Percentiles rank a stretch among this genome's conserved stretches.
Conservation (phyloP, 2,113 vertebrate species). For the Rhizomys pruinosus region DNA sequence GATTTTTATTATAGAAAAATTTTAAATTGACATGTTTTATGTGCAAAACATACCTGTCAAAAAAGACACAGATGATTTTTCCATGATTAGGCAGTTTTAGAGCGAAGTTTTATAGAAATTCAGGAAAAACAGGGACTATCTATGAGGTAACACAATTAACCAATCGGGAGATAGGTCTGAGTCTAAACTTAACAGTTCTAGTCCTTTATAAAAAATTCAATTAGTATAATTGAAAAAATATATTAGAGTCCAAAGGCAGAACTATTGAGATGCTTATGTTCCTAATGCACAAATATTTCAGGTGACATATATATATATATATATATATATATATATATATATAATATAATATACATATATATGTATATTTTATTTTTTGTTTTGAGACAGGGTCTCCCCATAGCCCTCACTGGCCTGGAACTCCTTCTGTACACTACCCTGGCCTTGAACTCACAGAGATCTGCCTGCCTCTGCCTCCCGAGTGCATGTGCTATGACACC, state of each 20-base stretch:
- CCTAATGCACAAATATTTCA: background rate
- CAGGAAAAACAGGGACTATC: background rate
- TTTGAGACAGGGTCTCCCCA: no score
- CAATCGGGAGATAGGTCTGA: background rate
- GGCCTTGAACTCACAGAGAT: no score
- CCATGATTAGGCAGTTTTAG: background rate
- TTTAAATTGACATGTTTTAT: background rate
- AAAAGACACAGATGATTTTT: background rate
- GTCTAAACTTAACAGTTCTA: constrained; percentile 51
- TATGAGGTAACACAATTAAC: background rate
- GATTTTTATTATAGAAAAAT: background rate
- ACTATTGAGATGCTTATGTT: background rate
- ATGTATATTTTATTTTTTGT: no score
- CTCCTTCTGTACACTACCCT: no score
- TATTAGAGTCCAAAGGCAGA: constrained; percentile 5
- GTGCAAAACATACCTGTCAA: background rate
- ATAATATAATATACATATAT: no score
- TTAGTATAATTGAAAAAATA: constrained; percentile 14
- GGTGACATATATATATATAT: background rate
- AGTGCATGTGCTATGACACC: no score
- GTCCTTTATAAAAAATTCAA: constrained; percentile 48
- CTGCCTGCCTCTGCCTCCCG: no score
- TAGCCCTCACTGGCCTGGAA: no score
- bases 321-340: no score
- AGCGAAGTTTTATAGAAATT: constrained; percentile 1